Conservation (phyloP, 2,888 invertebrate species). For the Steinernema scapterisci region DNA sequence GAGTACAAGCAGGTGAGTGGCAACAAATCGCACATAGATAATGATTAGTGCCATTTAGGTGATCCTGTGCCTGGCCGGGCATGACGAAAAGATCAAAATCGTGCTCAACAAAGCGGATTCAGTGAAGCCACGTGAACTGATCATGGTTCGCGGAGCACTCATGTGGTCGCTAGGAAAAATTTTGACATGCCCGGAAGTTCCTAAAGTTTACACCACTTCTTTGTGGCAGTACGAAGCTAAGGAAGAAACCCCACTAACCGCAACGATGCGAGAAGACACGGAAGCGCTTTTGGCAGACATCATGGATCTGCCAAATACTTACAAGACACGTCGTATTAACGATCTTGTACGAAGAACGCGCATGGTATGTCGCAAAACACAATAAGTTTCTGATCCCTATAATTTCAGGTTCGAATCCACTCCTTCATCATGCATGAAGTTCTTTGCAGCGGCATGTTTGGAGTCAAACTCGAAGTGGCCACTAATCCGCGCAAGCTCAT, state of each 20-base stretch:
- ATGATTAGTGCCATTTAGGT: slow-evolving; percentile 36
- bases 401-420: background rate
- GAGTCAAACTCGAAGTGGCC: background rate
- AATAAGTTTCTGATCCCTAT: background rate
- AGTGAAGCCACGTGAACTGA: slow-evolving; percentile 36
- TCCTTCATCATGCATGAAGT: background rate
- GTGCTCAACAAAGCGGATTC: slow-evolving; percentile 43
- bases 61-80: slow-evolving; percentile 44
- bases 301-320: background rate
- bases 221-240: slow-evolving; percentile 35
- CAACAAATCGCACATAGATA: background rate
- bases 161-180: slow-evolving; percentile 43
- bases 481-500: background rate
- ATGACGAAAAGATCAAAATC: slow-evolving; percentile 48
- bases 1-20: slow-evolving; percentile 44
- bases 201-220: slow-evolving; percentile 40
- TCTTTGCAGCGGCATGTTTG: background rate
- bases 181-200: slow-evolving; percentile 39
- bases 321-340: background rate
- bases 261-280: background rate
- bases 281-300: background rate
- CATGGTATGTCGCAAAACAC: background rate
- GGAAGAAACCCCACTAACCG: slow-evolving; percentile 4
- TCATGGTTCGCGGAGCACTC: slow-evolving; percentile 42
- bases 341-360: background rate